These are phyloP conservation scores for Pelodiscus sinensis DNA, from an alignment of 2,113 vertebrate species.

Conservation along the genomic window DNA sequence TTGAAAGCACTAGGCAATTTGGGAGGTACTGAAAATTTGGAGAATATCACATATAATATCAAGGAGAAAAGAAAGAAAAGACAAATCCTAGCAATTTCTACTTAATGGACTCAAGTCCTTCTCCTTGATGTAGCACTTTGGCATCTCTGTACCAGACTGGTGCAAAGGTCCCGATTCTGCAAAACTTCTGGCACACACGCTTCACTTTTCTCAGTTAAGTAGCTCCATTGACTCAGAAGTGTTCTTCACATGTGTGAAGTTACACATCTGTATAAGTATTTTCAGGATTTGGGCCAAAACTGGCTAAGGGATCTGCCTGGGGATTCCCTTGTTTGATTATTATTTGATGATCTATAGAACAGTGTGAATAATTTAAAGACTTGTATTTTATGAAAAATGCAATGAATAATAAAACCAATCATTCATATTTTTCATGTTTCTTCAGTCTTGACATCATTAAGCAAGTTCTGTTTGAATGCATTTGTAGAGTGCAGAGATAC, in stretches of 20 bases:
- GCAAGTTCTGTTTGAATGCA: neutral
- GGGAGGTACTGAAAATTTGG: neutral
- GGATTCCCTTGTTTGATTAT: neutral
- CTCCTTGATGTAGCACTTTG: neutral
- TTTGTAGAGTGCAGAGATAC: neutral
- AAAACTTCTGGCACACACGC: neutral
- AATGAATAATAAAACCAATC: neutral
- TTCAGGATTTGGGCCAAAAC: neutral
- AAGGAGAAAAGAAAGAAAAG: neutral
- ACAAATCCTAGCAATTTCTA: neutral
- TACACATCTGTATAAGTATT: neutral
- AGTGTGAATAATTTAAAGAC: neutral
- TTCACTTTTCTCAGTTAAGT: neutral
- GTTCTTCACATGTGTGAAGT: neutral
- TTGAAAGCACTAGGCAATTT: neutral
- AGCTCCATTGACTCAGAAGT: neutral
- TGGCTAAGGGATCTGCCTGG: neutral
- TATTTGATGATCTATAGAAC: neutral
- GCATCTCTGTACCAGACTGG: neutral
- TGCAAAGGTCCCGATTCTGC: neutral
- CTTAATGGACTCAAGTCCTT: rapidly evolving
- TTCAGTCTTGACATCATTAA: neutral
- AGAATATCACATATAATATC: neutral
- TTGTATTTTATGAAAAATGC: neutral
- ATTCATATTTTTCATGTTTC: neutral